Evolutionary conservation across 1,140 invertebrate species (phyloP).

Genomic region (Ladona fulva): DNA sequence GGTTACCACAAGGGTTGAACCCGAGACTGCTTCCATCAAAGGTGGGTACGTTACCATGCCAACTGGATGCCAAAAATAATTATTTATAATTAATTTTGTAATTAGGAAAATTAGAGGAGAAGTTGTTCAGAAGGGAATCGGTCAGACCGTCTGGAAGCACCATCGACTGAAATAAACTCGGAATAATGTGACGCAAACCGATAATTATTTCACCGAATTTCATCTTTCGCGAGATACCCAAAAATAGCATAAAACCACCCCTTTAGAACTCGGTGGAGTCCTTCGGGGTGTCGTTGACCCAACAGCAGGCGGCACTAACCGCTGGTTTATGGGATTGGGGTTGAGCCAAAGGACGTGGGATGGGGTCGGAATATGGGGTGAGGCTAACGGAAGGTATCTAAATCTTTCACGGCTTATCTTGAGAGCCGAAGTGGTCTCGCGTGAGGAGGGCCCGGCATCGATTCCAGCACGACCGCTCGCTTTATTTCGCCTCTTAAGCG

Average conservation of each 20-base stretch:
- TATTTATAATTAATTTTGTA: too few species aligned
- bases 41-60: too few species aligned
- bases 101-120: too few species aligned
- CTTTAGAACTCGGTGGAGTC: background rate
- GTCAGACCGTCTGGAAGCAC: too few species aligned
- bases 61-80: too few species aligned
- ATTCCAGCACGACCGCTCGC: background rate
- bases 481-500: background rate
- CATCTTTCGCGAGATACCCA: background rate
- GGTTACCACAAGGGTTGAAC: too few species aligned
- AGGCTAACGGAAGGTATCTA: background rate
- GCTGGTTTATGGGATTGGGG: background rate
- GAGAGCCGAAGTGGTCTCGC: background rate
- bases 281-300: background rate
- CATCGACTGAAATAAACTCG: too few species aligned
- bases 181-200: background rate
- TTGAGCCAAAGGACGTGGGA: background rate
- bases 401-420: background rate
- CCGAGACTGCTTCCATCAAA: too few species aligned
- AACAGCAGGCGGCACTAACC: background rate
- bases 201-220: background rate
- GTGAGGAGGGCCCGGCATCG: background rate
- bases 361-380: background rate
- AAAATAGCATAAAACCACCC: background rate
- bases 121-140: too few species aligned